phyloP scores from a whole-genome alignment of 2,888 invertebrate genomes.

The Sphaerophoria rueppellii region DNA sequence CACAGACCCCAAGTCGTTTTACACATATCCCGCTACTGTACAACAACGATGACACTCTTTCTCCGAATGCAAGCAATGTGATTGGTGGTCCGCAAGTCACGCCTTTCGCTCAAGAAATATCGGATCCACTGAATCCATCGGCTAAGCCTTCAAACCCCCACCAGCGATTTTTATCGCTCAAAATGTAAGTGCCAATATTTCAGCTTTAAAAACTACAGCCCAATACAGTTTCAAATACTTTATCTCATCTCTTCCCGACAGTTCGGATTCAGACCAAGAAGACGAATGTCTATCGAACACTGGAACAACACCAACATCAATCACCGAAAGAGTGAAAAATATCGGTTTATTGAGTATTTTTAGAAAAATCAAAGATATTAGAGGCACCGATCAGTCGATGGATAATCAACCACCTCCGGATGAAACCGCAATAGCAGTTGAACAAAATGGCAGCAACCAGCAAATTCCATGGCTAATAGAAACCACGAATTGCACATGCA shows the following conservation, averaged over 20 bases:
- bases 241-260: slow-evolving; percentile 92
- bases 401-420: slow-evolving; percentile 73
- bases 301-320: slow-evolving; percentile 77
- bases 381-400: slow-evolving; percentile 62
- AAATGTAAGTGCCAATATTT: slow-evolving; percentile 78
- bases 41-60: slow-evolving; percentile 76
- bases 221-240: slow-evolving; percentile 84
- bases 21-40: slow-evolving; percentile 78
- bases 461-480: slow-evolving; percentile 87
- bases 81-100: slow-evolving; percentile 81
- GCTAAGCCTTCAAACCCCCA: slow-evolving; percentile 81
- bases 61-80: slow-evolving; percentile 81
- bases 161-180: too few relatives aligned
- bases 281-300: slow-evolving; percentile 79
- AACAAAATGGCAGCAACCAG: slow-evolving; percentile 84
- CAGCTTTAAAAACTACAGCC: slow-evolving; percentile 74
- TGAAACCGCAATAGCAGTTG: slow-evolving; percentile 78
- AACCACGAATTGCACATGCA: slow-evolving; percentile 81
- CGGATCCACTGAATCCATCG: slow-evolving; percentile 81
- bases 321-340: slow-evolving; percentile 83
- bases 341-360: slow-evolving; percentile 89
- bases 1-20: slow-evolving; percentile 79
- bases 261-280: slow-evolving; percentile 89
- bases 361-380: slow-evolving; percentile 84
- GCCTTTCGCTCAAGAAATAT: slow-evolving; percentile 80